Conservation (phyloP, 2,797 vertebrate species). For the Tokudaia tokunoshimensis region DNA sequence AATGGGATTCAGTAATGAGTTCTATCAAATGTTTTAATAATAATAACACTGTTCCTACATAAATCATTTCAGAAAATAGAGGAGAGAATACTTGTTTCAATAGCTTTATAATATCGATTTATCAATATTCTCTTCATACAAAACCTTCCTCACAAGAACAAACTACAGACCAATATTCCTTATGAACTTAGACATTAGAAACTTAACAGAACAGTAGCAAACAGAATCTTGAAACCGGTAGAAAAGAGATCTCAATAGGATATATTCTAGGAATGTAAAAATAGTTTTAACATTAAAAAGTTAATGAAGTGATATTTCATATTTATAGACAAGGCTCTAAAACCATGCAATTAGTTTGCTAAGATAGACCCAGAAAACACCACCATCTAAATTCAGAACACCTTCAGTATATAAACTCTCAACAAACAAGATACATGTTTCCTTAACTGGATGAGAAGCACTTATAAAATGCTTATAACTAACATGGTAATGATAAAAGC, state of each 20-base stretch:
- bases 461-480: background rate
- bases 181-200: background rate
- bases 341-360: background rate
- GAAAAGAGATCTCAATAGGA: background rate
- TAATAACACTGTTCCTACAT: background rate
- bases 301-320: background rate
- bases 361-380: background rate
- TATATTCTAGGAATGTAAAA: background rate
- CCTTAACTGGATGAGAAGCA: background rate
- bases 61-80: background rate
- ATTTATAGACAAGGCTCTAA: background rate
- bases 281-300: background rate
- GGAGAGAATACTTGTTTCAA: background rate
- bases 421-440: background rate
- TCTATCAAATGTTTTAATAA: background rate
- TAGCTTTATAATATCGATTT: background rate
- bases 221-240: background rate
- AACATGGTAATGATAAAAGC: background rate
- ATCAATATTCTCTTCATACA: background rate
- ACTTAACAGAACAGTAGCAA: background rate
- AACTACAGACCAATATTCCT: background rate
- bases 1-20: background rate
- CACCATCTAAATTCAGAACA: background rate
- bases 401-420: background rate
- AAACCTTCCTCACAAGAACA: background rate